Conservation (phyloP, 2,888 invertebrate genomes). For the Poecilobothrus nobilitatus region DNA sequence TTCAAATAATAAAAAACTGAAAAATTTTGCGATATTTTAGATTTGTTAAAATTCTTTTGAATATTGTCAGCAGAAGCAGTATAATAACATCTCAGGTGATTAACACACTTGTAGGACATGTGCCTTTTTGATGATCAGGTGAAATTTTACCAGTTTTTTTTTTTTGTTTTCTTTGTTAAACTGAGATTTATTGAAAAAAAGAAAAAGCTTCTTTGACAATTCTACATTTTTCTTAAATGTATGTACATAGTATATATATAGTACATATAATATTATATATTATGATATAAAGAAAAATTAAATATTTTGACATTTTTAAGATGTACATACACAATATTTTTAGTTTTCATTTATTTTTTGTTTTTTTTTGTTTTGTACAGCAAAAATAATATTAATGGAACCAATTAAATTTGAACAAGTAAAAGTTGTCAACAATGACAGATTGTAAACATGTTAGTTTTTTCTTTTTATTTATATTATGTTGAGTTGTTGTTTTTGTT, state of each 20-base stretch:
- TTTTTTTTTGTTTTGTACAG: no score
- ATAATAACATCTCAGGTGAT: background rate
- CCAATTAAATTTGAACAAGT: background rate
- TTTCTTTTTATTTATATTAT: no score
- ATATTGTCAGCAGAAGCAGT: background rate
- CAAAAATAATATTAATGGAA: background rate
- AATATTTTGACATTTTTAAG: background rate
- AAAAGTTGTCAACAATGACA: background rate
- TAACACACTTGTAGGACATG: constrained; percentile 4
- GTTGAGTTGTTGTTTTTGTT: no score
- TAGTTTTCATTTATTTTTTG: no score
- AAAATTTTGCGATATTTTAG: no score
- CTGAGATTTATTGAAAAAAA: background rate
- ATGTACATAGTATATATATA: no score
- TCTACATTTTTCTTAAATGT: no score
- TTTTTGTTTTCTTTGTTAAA: no score
- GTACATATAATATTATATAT: no score
- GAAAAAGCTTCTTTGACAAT: background rate
- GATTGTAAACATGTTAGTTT: background rate
- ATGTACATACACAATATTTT: background rate
- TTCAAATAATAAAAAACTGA: background rate
- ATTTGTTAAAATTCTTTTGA: no score
- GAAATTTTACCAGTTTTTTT: background rate
- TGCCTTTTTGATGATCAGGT: background rate
- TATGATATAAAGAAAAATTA: no score